Base-by-base conservation (phyloP, 2,888 invertebrate species). In the Drosophila setosimentum region DNA sequence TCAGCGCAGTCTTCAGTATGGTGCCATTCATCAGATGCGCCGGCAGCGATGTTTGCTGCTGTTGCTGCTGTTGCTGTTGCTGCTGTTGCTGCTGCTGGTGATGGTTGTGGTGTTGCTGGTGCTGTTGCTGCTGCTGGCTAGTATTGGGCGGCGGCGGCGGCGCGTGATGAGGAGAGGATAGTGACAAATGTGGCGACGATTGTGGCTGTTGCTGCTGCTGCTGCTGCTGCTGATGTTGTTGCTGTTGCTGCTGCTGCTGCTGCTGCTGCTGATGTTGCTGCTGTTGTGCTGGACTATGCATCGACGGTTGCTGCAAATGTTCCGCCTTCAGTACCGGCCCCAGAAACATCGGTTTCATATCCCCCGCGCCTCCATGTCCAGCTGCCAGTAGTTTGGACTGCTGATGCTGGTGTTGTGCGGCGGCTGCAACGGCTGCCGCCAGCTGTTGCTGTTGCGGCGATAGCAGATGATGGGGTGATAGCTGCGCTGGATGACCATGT, bases 1-100 rank as follows among this genome's bases (percentile, higher is more conserved):
- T 98, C 91, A 98, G 95, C 83, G 98, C 98, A 93, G 98, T 97
- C 95, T 98, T 98, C 90, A 98, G 95, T 92, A 98, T 98, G 93
- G 97, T 97, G 91, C 98, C 98, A 92, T 97, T 98, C 93, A 97
- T 96, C 92, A 97, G 95, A 94, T 97, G 96, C 86, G 96, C 95
- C 93, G 96, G 96, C 83, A 93, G 73, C 81, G 83, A 66, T 30
- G 83, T 67, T 42, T 85, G 85, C 16, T 93, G 92, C 59, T 93
- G 93, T 29, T 89, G 90, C 7, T 93, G 92, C 58, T 93, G 93
- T 29, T 89, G 90, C 6, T 76, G 76, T 1, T 77, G 77, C 0
- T 78, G 78, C 7, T 78, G 78, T 0, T 69, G 86, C 2, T 82
- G 86, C 3, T 80, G 86, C 6, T 73, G 82, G 67, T 93, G 91